Conservation (phyloP, 1,140 invertebrate genomes). For the Ganaspis sp. region DNA sequence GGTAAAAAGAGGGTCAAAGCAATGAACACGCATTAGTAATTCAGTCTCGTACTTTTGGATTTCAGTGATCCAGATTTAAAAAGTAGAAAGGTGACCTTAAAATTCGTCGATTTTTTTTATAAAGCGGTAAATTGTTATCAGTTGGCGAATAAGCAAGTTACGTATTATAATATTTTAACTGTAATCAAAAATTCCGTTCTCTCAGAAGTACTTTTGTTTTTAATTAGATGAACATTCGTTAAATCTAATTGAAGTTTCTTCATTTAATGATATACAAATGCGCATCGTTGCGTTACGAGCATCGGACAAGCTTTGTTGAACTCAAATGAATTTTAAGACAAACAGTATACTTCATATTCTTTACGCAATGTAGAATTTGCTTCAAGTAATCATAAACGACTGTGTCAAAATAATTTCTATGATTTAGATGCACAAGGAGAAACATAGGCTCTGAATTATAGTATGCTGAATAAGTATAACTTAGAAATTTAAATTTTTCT, state of each 20-base stretch:
- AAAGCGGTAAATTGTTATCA: background rate
- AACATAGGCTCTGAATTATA: too few relatives aligned
- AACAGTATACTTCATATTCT: background rate
- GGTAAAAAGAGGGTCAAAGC: slow-evolving; percentile 52
- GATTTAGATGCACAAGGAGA: too few relatives aligned
- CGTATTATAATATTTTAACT: background rate
- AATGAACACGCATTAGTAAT: background rate
- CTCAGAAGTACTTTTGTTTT: background rate
- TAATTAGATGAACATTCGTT: background rate
- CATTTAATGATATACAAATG: background rate
- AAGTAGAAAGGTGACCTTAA: background rate
- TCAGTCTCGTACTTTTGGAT: slow-evolving; percentile 16
- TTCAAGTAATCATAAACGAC: background rate
- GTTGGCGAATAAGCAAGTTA: background rate
- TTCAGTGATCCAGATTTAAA: slow-evolving; percentile 27
- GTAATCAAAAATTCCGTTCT: background rate
- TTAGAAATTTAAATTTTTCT: background rate
- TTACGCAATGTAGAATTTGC: background rate
- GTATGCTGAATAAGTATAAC: too few relatives aligned
- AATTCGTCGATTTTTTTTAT: background rate
- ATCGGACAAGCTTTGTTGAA: slow-evolving; percentile 7
- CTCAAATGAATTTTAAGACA: background rate
- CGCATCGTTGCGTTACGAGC: background rate
- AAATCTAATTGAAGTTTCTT: background rate
- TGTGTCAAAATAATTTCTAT: background rate